These are phyloP conservation scores for Pseudochirops cupreus DNA, from an alignment of 2,797 vertebrate species.

Conservation along the genomic window DNA sequence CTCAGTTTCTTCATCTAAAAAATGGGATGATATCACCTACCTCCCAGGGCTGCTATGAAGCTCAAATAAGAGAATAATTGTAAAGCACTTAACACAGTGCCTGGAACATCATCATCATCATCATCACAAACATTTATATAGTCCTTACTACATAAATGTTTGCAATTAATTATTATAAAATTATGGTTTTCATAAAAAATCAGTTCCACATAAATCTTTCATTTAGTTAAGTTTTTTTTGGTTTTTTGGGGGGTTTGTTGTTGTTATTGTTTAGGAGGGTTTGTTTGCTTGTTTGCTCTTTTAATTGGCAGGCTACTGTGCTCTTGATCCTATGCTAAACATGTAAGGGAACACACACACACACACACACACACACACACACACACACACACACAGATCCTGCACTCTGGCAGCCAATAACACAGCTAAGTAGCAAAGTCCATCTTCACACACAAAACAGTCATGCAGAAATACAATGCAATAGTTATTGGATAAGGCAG, in stretches of 20 bases:
- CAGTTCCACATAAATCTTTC: background rate
- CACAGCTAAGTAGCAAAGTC: background rate
- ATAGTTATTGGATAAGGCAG: background rate
- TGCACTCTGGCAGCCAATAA: background rate
- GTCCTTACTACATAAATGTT: background rate
- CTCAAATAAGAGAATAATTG: background rate
- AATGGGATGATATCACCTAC: background rate
- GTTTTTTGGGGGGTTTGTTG: background rate
- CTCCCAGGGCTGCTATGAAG: background rate
- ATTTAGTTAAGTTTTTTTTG: background rate
- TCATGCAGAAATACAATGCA: background rate
- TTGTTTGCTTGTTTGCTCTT: background rate
- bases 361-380: too few relatives aligned
- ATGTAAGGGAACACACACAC: background rate
- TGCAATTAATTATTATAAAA: background rate
- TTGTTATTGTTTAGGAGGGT: background rate
- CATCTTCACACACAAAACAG: background rate
- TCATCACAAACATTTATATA: background rate
- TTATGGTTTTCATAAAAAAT: background rate
- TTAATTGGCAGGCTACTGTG: background rate
- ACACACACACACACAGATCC: background rate
- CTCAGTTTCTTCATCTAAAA: background rate
- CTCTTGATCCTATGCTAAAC: background rate
- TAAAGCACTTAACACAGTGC: background rate
- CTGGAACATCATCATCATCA: background rate